Evolutionary conservation across 2,113 vertebrate species (phyloP), one percentile per base, ranked within the genome.

Genomic region (Leucopsar rothschildi): DNA sequence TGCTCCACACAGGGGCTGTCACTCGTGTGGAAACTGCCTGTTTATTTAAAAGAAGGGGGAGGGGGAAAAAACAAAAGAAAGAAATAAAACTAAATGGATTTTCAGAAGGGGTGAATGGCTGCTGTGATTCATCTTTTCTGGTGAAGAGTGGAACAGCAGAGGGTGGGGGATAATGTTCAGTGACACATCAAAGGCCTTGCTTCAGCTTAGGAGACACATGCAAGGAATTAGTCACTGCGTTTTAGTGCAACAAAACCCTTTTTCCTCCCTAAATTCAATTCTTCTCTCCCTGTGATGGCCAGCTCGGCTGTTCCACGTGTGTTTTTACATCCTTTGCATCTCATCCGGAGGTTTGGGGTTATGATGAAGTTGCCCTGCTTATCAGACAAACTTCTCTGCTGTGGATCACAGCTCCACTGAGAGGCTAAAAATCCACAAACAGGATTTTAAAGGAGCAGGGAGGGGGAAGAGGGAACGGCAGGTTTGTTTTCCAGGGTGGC

Each of bases 81-180:
- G 5, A 1, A 24, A 28, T 16, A 28, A 22, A 39, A 31, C 22
- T 5, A 77, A 81, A 76, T 60, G 65, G 53, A 72, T 92, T 71
- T 93, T 94, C 78, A 92, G 80, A 61, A 90, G 49, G 82, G 53
- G 59, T 95, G 64, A 92, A 87, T 86, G 89, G 90, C 66, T 72
- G 53, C 64, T 64, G 71, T 97, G 94, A 96, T 93, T 97, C 95
- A 96, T 96, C 86, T 86, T 96, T 95, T 95, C 92, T 95, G 90
- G 61, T 91, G 87, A 89, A 68, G 90, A 93, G 83, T 92, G 88
- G 88, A 95, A 87, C 96, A 89, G 92, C 79, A 50, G 90, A 91
- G 88, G 91, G 70, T 86, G 91, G 86, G 73, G 90, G 82, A 92
- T 88, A 81, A 70, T 84, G 72, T 50, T 88, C 93, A 89, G 75